phyloP scores from a whole-genome alignment of 2,113 vertebrate species.

The Willisornis vidua region DNA sequence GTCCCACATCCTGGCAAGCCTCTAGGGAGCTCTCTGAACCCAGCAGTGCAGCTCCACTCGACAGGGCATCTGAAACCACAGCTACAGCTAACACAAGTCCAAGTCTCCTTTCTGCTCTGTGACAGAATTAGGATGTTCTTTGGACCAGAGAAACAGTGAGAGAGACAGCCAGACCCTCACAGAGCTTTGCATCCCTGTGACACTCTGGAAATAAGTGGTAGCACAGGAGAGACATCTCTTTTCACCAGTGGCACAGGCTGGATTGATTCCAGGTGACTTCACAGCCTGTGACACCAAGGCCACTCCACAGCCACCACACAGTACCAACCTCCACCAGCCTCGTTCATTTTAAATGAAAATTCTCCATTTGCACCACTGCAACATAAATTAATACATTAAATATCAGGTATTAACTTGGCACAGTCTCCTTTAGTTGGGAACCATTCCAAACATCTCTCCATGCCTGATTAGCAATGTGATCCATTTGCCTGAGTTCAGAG shows the following conservation, averaged over 20 bases:
- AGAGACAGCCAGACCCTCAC: neutral
- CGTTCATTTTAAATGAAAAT: neutral
- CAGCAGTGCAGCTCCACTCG: accelerated
- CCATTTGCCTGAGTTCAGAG: neutral
- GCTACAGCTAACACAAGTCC: neutral
- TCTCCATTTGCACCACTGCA: neutral
- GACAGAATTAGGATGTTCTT: neutral
- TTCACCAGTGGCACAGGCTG: neutral
- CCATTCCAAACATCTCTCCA: neutral
- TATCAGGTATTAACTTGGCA: accelerated
- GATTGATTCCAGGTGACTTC: neutral
- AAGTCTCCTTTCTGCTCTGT: neutral
- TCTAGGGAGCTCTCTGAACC: neutral
- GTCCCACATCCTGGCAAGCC: neutral
- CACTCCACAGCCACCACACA: neutral
- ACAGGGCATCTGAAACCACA: neutral
- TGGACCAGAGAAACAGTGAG: neutral
- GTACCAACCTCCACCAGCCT: neutral
- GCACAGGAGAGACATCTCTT: neutral
- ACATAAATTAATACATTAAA: neutral
- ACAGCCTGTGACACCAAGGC: neutral
- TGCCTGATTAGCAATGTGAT: neutral
- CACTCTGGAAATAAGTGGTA: neutral
- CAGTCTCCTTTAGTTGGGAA: neutral
- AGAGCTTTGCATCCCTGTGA: neutral